Conservation (phyloP, 2,113 vertebrate species). For the Onychostoma macrolepis region DNA sequence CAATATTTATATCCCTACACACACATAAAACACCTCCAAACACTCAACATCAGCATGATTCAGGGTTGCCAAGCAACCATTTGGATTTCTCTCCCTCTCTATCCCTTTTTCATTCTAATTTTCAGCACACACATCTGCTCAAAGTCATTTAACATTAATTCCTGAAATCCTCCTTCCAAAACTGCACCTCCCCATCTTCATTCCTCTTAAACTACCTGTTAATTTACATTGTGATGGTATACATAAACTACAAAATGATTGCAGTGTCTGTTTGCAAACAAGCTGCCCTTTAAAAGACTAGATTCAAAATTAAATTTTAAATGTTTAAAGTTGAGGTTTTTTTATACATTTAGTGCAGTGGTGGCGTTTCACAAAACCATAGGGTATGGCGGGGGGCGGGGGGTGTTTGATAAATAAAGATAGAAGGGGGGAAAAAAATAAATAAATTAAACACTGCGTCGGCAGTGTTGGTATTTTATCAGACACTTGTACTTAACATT, state of each 20-base stretch:
- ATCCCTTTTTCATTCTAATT: neutral
- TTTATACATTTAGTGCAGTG: neutral
- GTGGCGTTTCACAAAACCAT: no score
- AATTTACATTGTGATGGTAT: neutral
- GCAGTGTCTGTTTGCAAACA: neutral
- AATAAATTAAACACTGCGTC: no score
- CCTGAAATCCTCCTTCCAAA: neutral
- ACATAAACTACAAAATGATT: neutral
- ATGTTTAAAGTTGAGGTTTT: neutral
- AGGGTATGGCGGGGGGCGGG: no score
- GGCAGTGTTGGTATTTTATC: no score
- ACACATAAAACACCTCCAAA: constrained; percentile 41
- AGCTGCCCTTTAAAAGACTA: neutral
- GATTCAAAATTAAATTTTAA: neutral
- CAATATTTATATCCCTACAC: constrained; percentile 31
- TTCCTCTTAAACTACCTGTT: neutral
- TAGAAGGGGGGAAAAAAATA: no score
- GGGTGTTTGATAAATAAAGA: no score
- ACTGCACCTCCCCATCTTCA: neutral
- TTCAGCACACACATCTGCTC: neutral
- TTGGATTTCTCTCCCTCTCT: constrained; percentile 28
- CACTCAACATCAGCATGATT: constrained; percentile 50
- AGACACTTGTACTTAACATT: no score
- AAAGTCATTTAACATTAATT: neutral
- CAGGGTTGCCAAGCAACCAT: constrained; percentile 56